These are phyloP conservation scores for Sebastes minor DNA, from an alignment of 2,797 vertebrate genomes.

Conservation along the genomic window DNA sequence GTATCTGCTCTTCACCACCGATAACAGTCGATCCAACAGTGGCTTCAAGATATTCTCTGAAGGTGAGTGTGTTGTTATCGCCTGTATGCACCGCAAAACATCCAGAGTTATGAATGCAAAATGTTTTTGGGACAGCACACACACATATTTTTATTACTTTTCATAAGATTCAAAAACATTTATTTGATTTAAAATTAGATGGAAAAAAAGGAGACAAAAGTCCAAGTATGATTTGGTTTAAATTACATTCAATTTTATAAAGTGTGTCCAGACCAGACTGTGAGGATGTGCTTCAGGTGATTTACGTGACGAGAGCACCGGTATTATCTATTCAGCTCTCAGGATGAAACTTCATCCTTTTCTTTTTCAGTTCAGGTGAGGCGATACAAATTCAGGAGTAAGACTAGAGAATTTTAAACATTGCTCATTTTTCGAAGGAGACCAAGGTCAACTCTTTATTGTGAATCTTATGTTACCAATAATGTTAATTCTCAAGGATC, in stretches of 20 bases:
- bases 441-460: not conserved
- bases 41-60: constrained; percentile 99
- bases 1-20: constrained; percentile 97
- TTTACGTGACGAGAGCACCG: not conserved
- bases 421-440: constrained; percentile 6
- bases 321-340: not conserved
- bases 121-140: not conserved
- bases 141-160: not conserved
- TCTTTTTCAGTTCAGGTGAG: not conserved
- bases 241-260: not conserved
- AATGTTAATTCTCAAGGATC: not conserved
- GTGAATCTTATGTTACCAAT: not conserved
- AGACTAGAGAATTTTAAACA: constrained; percentile 2
- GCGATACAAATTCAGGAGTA: not conserved
- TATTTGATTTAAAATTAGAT: not conserved
- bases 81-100: not conserved
- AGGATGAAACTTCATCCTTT: not conserved
- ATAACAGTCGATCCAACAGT: constrained; percentile 97
- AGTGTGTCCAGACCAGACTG: not conserved
- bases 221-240: not conserved
- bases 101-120: not conserved
- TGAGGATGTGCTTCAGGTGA: not conserved
- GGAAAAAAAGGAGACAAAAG: not conserved
- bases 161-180: not conserved
- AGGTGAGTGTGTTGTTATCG: constrained; percentile 82